phyloP scores from a whole-genome alignment of 2,113 vertebrate species.

The Anhinga rufa region DNA sequence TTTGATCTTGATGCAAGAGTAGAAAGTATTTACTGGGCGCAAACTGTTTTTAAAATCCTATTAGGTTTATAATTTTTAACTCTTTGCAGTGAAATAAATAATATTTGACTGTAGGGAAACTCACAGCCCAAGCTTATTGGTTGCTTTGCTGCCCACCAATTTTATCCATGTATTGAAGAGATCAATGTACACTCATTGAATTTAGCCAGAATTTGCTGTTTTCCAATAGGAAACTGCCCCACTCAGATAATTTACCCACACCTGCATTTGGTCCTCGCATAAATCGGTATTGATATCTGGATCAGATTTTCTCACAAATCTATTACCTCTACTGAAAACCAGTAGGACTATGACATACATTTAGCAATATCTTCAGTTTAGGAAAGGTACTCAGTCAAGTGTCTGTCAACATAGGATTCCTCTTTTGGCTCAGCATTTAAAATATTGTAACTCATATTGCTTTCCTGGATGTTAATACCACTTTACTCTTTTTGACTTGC shows the following conservation, averaged over 20 bases:
- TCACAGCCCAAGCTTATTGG: not conserved
- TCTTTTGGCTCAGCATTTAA: not conserved
- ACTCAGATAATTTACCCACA: not conserved
- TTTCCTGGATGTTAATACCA: not conserved
- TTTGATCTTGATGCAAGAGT: not conserved
- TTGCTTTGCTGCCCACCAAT: not conserved
- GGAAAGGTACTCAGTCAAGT: not conserved
- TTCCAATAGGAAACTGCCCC: not conserved
- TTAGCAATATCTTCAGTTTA: not conserved
- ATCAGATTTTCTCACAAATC: not conserved
- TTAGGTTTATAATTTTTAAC: not conserved
- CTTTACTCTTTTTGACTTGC: not conserved
- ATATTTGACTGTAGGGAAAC: not conserved
- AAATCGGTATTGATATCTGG: not conserved
- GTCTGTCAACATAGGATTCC: not conserved
- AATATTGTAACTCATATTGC: not conserved
- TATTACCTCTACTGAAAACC: not conserved
- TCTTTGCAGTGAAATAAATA: not conserved
- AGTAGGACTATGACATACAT: not conserved
- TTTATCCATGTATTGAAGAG: not conserved
- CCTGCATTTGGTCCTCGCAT: not conserved
- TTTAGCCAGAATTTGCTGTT: not conserved
- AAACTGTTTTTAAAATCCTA: not conserved
- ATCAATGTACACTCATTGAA: not conserved
- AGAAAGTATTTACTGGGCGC: not conserved